phyloP scores from a whole-genome alignment of 2,888 invertebrate genomes.

The Ennomos fuscantarius region DNA sequence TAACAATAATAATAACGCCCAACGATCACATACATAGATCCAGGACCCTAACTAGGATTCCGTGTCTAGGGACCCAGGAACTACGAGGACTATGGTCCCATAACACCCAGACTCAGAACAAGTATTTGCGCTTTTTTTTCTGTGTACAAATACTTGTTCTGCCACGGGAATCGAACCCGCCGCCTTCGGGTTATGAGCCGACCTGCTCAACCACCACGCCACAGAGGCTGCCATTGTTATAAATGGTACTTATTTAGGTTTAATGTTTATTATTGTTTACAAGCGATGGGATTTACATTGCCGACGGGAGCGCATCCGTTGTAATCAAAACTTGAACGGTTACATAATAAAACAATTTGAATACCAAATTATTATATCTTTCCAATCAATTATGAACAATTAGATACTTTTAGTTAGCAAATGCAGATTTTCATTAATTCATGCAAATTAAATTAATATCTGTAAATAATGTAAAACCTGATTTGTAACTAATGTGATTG shows the following conservation, averaged over 20 bases:
- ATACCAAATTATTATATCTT: conserved; percentile 1
- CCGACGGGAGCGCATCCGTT: conserved; percentile 17
- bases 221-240: no score
- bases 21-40: no score
- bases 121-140: no score
- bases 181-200: no score
- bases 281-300: not conserved
- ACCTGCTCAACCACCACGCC: no score
- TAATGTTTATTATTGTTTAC: conserved; percentile 3
- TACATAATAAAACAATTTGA: conserved; percentile 1
- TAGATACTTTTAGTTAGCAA: not conserved
- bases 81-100: no score
- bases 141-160: no score
- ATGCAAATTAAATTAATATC: conserved; percentile 4
- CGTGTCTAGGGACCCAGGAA: no score
- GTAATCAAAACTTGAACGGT: not conserved
- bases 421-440: conserved; percentile 1
- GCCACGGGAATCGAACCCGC: no score
- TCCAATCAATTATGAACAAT: not conserved
- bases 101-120: no score
- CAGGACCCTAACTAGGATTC: no score
- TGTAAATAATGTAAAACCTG: not conserved
- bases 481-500: conserved; percentile 4
- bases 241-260: not conserved
- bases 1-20: no score